Evolutionary conservation across 2,113 vertebrate species (phyloP), one percentile per base, ranked within the genome.

Genomic region (Albula goreensis): DNA sequence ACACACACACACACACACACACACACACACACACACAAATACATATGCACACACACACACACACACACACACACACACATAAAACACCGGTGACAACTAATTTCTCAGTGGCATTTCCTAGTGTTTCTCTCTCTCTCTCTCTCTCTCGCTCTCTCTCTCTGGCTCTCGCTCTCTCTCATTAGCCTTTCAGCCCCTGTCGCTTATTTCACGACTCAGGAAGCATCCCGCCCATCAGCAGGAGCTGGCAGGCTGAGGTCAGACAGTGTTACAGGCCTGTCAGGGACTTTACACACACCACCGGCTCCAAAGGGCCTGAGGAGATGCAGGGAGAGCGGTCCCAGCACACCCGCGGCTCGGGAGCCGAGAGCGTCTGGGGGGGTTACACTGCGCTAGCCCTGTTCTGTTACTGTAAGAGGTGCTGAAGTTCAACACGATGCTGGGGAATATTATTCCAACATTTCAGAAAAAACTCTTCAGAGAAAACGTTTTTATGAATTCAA

Each of bases 11-110:
- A 6, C 52, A 53, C 52, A 53, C 52, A 53, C 52, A 6, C 52
- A 53, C 52, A 53, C 52, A 53, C 52, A 6, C 52, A 53, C 52
- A 53, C 52, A 53, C 52, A 53, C 52, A 53, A 5, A 53, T 11
- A 53, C 52, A 53, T 11, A 53, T 11, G 11, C 52, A 53, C 52
- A 53, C 52, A 56, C 53, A 56, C 53, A 56, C 53, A 56, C 12
- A 56, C 53, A 56, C 53, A 56, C 53, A 56, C 53, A 56, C 53
- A 56, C 53, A 56, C 53, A 8, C 53, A 56, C 53, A 56, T 2
- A 1, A 6, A 8, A 8, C 53, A 56, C 56, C 11, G 57, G 83
- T 84, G 81, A 83, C 88, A 86, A 85, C 86, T 83, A 86, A 89
- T 89, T 89, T 88, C 85, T 60, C 49, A 78, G 41, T 83, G 63